Evolutionary conservation across 2,888 invertebrate species (phyloP).

Genomic region (Helicoverpa assulta): DNA sequence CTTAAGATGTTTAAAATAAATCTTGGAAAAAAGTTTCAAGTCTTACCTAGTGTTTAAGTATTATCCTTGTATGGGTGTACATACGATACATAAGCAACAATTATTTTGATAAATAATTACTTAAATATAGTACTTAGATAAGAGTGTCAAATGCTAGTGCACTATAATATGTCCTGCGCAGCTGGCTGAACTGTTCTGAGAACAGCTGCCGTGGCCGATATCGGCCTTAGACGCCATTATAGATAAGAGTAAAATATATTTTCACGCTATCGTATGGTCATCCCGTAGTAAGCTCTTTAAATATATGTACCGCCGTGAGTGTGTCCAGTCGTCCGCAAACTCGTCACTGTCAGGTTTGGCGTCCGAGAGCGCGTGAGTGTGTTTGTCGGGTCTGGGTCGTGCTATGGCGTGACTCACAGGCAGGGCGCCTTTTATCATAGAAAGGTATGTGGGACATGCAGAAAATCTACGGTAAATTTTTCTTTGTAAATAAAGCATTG

Average conservation of each 20-base stretch:
- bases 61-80: too few species aligned
- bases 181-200: too few species aligned
- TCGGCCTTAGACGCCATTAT: too few species aligned
- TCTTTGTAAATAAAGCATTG: not conserved
- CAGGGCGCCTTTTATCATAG: not conserved
- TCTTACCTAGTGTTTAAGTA: not conserved
- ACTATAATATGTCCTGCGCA: too few species aligned
- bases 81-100: not conserved
- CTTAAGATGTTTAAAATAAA: not conserved
- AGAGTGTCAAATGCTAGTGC: too few species aligned
- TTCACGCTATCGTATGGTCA: not conserved
- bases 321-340: slow-evolving; percentile 39
- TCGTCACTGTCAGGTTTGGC: not conserved
- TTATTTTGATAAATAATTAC: too few species aligned
- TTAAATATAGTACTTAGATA: too few species aligned
- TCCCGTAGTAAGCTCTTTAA: not conserved
- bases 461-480: not conserved
- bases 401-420: not conserved
- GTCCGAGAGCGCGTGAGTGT: slow-evolving; percentile 8
- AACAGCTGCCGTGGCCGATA: too few species aligned
- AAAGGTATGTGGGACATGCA: not conserved
- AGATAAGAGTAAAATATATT: not conserved
- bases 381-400: slow-evolving; percentile 7
- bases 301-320: not conserved
- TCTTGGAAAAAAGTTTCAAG: not conserved